Conservation (phyloP, 2,797 vertebrate species). For the Halcyon chelicuti region DNA sequence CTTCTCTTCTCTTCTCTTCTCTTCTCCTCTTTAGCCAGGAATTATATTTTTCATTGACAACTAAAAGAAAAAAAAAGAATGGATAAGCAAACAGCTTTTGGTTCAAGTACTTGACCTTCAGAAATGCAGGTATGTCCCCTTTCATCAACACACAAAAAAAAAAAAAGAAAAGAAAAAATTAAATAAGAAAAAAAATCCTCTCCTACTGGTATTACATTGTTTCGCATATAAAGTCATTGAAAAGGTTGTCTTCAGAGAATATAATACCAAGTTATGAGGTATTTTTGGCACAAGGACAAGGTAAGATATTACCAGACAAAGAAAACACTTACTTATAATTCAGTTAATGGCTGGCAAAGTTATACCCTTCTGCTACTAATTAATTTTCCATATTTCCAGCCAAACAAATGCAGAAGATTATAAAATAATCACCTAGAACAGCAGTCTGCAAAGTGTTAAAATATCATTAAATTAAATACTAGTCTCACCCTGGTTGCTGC, state of each 20-base stretch:
- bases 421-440: constrained; percentile 11
- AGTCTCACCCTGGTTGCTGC: not conserved
- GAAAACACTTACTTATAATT: constrained; percentile 42
- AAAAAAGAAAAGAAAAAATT: not conserved
- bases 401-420: not conserved
- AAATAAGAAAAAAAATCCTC: not conserved
- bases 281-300: constrained; percentile 52
- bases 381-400: constrained; percentile 58
- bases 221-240: constrained; percentile 5
- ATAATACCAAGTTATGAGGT: constrained; percentile 48
- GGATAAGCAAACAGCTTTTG: not conserved
- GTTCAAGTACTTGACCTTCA: not conserved
- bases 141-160: not conserved
- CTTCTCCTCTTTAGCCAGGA: not conserved
- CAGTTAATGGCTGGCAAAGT: constrained; percentile 38
- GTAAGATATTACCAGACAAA: constrained; percentile 50
- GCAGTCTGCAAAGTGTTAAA: constrained; percentile 50
- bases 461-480: not conserved
- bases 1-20: not conserved
- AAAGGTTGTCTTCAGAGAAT: constrained; percentile 37
- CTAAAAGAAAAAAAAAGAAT: not conserved
- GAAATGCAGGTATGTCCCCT: not conserved
- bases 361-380: constrained; percentile 39
- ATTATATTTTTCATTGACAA: not conserved
- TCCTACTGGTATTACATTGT: not conserved